Evolutionary conservation across 2,797 vertebrate species (phyloP), one percentile per base, ranked within the genome.

Genomic region (Pagetopsis macropterus): DNA sequence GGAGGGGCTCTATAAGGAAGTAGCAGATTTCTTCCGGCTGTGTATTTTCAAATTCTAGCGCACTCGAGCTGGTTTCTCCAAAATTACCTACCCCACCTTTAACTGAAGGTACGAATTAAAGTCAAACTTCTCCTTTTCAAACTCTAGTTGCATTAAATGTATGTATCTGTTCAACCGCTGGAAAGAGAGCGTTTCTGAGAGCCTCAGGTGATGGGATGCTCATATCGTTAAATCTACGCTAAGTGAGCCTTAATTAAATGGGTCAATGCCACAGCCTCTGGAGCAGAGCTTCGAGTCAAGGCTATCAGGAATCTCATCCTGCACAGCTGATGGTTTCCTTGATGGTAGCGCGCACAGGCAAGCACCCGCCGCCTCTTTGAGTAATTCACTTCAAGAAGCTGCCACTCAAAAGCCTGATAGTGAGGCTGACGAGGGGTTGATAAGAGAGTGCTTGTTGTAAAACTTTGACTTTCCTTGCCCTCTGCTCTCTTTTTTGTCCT

Each of bases 171-270:
- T 77, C 15, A 57, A 21, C 31, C 3, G 3, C 37, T 62, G 65
- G n/a, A 65, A 6, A 8, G 65, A 67, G 70, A 62, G 15, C 3
- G 40, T 17, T 9, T 27, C 43, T 46, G 51, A 70, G 61, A 64
- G 60, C 63, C 48, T 58, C 3, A 3, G 54, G 72, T 62, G 44
- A 80, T 70, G 46, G 19, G 19, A 19, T 19, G 45, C 58, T 65
- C 44, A 37, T 77, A 81, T 82, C 70, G 7, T 81, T 82, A 82
- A 69, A 89, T 87, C 75, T 72, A 79, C 14, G 1, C 63, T 74
- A 74, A 84, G 70, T 65, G 72, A 83, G 51, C 59, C 75, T 87
- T 76, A 88, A 84, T 90, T 87, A 89, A 88, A 83, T 64, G 72
- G 44, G 63, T 69, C 9, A 27, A 65, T 11, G 27, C 72, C 75